A percentile compares a stretch with the other conserved stretches of the same genome.
These are phyloP conservation scores for Anagyrus pseudococci DNA, from an alignment of 2,888 invertebrate genomes.

Conservation along the genomic window DNA sequence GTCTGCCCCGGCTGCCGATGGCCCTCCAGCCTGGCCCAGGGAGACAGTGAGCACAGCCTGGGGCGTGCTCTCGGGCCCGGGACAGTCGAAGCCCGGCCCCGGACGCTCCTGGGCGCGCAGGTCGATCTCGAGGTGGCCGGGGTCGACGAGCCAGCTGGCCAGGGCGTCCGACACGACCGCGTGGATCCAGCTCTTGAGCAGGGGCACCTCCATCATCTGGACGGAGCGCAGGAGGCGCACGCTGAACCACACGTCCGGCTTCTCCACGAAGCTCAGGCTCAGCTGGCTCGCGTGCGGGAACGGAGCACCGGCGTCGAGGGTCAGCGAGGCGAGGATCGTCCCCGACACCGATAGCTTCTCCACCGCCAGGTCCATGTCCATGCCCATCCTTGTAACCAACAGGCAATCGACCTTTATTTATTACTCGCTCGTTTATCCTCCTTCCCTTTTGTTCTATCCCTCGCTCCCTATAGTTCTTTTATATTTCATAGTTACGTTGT, in stretches of 20 bases:
- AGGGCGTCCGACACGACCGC: slow-evolving; percentile 64
- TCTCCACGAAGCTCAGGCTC: slow-evolving; percentile 63
- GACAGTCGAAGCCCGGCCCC: slow-evolving; percentile 52
- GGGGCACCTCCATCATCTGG: slow-evolving; percentile 66
- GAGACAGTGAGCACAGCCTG: slow-evolving; percentile 64
- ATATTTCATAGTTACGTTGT: too few relatives aligned
- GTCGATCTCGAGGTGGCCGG: slow-evolving; percentile 58
- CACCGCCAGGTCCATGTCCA: slow-evolving; percentile 64
- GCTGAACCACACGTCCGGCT: slow-evolving; percentile 66
- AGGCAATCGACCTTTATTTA: background rate
- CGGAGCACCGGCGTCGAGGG: slow-evolving; percentile 62
- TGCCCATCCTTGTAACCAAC: slow-evolving; percentile 57
- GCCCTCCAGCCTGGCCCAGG: slow-evolving; percentile 51
- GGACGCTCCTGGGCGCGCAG: slow-evolving; percentile 54
- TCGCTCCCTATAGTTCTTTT: too few relatives aligned
- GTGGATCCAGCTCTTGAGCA: slow-evolving; percentile 66
- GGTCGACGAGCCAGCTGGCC: slow-evolving; percentile 61
- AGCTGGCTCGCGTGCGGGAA: slow-evolving; percentile 65
- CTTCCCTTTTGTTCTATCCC: too few relatives aligned
- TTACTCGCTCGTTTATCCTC: too few relatives aligned
- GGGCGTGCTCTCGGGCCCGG: slow-evolving; percentile 39
- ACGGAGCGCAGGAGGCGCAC: slow-evolving; percentile 62
- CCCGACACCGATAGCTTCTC: slow-evolving; percentile 64
- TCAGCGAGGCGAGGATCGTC: slow-evolving; percentile 61
- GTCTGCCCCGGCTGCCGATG: slow-evolving; percentile 41